Evolutionary conservation across 1,140 invertebrate genomes (phyloP).

Genomic region (Calliopsis andreniformis): DNA sequence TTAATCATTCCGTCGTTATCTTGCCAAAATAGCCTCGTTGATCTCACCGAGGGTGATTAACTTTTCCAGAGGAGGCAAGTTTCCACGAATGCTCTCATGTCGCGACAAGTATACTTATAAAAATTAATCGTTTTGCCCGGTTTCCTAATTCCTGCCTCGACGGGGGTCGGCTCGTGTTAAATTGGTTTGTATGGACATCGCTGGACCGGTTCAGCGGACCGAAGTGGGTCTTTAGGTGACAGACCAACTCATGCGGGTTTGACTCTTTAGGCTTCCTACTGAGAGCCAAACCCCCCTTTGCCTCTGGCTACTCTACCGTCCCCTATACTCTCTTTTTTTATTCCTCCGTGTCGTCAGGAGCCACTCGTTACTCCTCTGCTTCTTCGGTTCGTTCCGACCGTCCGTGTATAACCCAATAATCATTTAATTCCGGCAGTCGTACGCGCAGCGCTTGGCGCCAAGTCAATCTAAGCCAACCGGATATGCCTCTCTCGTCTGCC

Average conservation of each 20-base stretch:
- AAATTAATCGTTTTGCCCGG: slow-evolving; percentile 72
- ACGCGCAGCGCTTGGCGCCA: slow-evolving; percentile 80
- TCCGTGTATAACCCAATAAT: slow-evolving; percentile 77
- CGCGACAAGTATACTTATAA: slow-evolving; percentile 61
- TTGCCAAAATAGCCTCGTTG: slow-evolving; percentile 12
- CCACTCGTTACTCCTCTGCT: slow-evolving; percentile 35
- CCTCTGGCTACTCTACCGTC: background rate
- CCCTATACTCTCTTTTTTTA: background rate
- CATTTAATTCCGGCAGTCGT: slow-evolving; percentile 80
- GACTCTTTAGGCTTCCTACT: slow-evolving; percentile 34
- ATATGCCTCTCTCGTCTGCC: slow-evolving; percentile 79
- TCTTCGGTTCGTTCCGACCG: slow-evolving; percentile 47
- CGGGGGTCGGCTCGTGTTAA: slow-evolving; percentile 55
- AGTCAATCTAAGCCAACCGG: slow-evolving; percentile 81
- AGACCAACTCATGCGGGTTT: slow-evolving; percentile 70
- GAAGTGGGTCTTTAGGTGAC: slow-evolving; percentile 61
- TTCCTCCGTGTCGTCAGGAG: background rate
- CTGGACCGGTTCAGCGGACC: slow-evolving; percentile 23
- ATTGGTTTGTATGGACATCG: slow-evolving; percentile 71
- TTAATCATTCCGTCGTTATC: slow-evolving; percentile 15
- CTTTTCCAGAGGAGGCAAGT: slow-evolving; percentile 39
- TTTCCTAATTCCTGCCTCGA: slow-evolving; percentile 69
- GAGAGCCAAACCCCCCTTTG: slow-evolving; percentile 31
- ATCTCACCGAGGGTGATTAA: slow-evolving; percentile 32
- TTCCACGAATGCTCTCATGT: slow-evolving; percentile 35